Evolutionary conservation across 2,113 vertebrate genomes (phyloP).

Genomic region (Vanacampus margaritifer): DNA sequence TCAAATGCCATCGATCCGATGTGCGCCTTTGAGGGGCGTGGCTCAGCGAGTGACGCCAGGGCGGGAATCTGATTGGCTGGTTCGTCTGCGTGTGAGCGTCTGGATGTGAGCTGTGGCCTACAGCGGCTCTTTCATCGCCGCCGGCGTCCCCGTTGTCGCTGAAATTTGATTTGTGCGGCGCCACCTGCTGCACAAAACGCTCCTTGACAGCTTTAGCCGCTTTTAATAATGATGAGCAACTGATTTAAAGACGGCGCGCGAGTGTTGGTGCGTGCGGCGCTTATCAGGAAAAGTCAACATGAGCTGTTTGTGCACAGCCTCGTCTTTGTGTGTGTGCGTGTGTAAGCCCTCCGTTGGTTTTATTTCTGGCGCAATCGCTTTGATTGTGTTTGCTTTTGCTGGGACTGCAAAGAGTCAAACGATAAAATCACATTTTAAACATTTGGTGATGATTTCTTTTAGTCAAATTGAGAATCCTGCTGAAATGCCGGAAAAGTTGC

Average conservation of each 20-base stretch:
- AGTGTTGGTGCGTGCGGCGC: conserved; percentile 7
- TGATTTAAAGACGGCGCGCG: neutral
- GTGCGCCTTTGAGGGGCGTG: too few relatives aligned
- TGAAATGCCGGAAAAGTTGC: too few relatives aligned
- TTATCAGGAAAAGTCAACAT: conserved; percentile 41
- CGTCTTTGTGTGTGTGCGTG: neutral
- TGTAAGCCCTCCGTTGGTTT: neutral
- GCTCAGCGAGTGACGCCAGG: too few relatives aligned
- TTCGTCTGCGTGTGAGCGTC: too few relatives aligned
- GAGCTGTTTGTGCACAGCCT: neutral
- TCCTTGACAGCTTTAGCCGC: neutral
- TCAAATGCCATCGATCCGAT: too few relatives aligned
- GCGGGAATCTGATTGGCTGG: too few relatives aligned
- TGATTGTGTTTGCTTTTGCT: neutral
- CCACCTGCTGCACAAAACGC: neutral
- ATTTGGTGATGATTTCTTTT: too few relatives aligned
- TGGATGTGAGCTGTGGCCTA: neutral
- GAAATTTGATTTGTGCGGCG: neutral
- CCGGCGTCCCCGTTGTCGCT: too few relatives aligned
- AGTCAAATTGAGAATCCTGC: too few relatives aligned
- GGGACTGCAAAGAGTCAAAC: too few relatives aligned
- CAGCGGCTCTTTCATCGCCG: too few relatives aligned
- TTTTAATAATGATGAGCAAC: neutral
- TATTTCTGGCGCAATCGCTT: conserved; percentile 14
- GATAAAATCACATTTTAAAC: too few relatives aligned